Conservation (phyloP, 2,888 invertebrate genomes). For the Tipula helvola region DNA sequence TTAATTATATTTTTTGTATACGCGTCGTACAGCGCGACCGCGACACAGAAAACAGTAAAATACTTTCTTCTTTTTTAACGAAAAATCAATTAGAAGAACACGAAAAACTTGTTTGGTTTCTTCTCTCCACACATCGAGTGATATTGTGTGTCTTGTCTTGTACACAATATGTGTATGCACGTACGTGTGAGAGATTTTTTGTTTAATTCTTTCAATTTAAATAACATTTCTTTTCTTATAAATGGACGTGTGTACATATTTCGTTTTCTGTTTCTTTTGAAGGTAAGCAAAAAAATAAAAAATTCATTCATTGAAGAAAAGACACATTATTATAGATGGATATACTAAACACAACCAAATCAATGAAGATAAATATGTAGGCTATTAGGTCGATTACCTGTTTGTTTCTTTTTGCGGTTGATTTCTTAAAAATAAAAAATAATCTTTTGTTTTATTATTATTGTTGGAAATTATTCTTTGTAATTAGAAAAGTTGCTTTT, state of each 20-base stretch:
- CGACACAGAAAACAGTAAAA: background rate
- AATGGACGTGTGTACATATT: background rate
- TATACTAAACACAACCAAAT: background rate
- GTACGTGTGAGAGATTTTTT: background rate
- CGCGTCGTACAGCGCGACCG: background rate
- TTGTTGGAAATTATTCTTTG: background rate
- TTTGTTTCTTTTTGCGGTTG: background rate
- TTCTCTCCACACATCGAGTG: background rate
- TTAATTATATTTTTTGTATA: background rate
- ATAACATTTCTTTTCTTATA: background rate
- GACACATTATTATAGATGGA: background rate
- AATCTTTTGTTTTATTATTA: background rate
- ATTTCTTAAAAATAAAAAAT: background rate
- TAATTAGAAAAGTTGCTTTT: background rate
- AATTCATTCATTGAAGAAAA: background rate
- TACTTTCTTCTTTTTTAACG: background rate
- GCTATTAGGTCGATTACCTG: constrained; percentile 12
- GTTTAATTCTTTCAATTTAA: background rate
- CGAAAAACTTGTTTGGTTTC: background rate
- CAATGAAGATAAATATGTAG: constrained; percentile 7
- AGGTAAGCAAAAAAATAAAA: background rate
- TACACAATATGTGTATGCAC: background rate
- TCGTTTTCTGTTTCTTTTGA: background rate
- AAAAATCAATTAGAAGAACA: background rate
- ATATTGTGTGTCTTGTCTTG: background rate